A percentile compares a stretch with the other conserved stretches of the same genome.
Conservation (phyloP, 2,797 vertebrate species). For the Distichodus sexfasciatus region DNA sequence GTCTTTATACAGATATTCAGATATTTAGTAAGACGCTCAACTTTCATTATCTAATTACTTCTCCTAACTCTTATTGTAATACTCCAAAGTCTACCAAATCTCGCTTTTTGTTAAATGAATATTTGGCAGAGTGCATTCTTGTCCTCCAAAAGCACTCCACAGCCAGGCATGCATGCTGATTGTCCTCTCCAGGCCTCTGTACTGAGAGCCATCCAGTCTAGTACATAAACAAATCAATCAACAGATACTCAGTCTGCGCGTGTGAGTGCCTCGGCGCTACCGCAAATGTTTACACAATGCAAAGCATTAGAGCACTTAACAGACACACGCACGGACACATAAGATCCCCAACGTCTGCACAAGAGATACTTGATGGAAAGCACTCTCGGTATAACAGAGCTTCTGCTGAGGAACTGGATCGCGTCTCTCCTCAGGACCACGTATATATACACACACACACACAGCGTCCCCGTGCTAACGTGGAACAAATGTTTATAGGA, state of each 20-base stretch:
- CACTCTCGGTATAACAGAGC: not conserved
- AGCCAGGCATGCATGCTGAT: conserved; percentile 38
- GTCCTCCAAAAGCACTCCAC: conserved; percentile 48
- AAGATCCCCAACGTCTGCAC: not conserved
- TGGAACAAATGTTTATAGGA: too few relatives aligned
- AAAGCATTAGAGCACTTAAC: conserved; percentile 38
- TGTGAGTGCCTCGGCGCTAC: conserved; percentile 36
- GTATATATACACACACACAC: not conserved
- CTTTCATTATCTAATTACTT: not conserved
- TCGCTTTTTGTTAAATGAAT: conserved; percentile 13
- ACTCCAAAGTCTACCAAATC: not conserved
- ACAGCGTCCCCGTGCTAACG: not conserved
- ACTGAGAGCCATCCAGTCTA: conserved; percentile 52
- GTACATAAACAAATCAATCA: conserved; percentile 58
- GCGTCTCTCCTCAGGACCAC: not conserved
- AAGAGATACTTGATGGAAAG: not conserved
- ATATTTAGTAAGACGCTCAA: not conserved
- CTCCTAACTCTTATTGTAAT: conserved; percentile 6
- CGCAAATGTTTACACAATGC: conserved; percentile 51
- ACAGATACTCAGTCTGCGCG: conserved; percentile 35
- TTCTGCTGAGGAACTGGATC: not conserved
- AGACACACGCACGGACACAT: conserved; percentile 2
- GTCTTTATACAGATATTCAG: conserved; percentile 2
- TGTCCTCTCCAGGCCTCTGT: conserved; percentile 53
- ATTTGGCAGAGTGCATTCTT: conserved; percentile 35